Conservation (phyloP, 2,797 vertebrate genomes). For the Thalassophryne amazonica region DNA sequence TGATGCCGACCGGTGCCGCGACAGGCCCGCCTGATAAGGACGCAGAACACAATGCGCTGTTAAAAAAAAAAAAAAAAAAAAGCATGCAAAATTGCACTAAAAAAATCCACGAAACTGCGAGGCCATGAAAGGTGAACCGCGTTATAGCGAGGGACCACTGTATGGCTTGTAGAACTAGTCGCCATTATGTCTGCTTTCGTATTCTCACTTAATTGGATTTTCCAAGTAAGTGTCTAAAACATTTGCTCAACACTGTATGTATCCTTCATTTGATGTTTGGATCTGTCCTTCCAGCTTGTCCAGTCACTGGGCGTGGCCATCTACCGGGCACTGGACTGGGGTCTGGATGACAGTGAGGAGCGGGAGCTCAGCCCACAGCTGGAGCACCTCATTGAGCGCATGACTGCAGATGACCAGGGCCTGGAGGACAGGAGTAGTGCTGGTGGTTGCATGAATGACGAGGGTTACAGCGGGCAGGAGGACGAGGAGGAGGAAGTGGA, state of each 20-base stretch:
- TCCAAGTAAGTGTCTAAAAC: no score
- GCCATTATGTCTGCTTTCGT: no score
- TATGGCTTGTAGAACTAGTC: no score
- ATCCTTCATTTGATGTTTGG: neutral
- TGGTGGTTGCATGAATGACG: constrained; percentile 71
- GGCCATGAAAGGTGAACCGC: no score
- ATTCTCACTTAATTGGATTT: no score
- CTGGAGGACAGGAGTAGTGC: constrained; percentile 30
- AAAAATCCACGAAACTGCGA: no score
- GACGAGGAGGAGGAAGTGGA: constrained; percentile 87
- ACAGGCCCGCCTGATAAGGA: no score
- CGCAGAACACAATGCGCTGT: no score
- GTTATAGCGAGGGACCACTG: no score
- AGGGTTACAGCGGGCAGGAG: constrained; percentile 90
- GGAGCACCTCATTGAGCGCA: constrained; percentile 91
- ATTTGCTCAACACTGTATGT: neutral
- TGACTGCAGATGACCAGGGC: constrained; percentile 79
- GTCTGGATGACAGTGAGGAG: constrained; percentile 91
- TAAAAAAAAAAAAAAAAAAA: no score
- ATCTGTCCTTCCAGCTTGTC: constrained; percentile 80
- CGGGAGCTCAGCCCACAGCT: constrained; percentile 89
- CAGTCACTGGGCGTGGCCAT: constrained; percentile 91
- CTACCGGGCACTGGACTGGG: constrained; percentile 96
- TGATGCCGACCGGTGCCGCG: no score
- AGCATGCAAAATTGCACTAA: no score